Percentiles rank a stretch among this genome's conserved stretches.
Evolutionary conservation across 2,888 invertebrate species (phyloP).

Genomic region (Malacosoma neustria): DNA sequence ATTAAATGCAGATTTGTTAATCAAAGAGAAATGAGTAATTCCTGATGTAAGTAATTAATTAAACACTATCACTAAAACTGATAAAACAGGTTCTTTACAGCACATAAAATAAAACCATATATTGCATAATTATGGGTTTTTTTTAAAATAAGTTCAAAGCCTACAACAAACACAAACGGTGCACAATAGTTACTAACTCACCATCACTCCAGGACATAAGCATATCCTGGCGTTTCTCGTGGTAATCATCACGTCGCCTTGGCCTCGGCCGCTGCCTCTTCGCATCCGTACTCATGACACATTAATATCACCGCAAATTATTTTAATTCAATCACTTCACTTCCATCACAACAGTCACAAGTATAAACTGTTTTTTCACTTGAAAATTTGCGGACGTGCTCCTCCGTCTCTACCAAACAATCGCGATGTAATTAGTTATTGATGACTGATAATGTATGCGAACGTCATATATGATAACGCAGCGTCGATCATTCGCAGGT

Average conservation of each 20-base stretch:
- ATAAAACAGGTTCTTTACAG: background rate
- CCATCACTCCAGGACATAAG: slow-evolving; percentile 60
- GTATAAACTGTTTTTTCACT: slow-evolving; percentile 23
- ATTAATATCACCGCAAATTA: slow-evolving; percentile 11
- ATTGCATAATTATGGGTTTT: background rate
- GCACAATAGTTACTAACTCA: slow-evolving; percentile 39
- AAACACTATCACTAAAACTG: background rate
- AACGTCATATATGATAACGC: slow-evolving; percentile 60
- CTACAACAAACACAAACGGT: too few relatives aligned
- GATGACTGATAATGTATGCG: slow-evolving; percentile 47
- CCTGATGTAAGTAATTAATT: background rate
- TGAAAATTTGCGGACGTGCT: slow-evolving; percentile 48
- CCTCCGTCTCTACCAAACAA: slow-evolving; percentile 40
- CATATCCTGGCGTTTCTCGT: slow-evolving; percentile 54
- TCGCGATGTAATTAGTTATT: slow-evolving; percentile 42
- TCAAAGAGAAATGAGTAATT: too few relatives aligned
- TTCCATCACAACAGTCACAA: slow-evolving; percentile 39
- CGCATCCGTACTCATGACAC: slow-evolving; percentile 42
- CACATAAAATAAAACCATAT: background rate
- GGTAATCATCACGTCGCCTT: slow-evolving; percentile 51
- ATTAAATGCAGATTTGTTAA: too few relatives aligned
- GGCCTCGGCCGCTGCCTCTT: slow-evolving; percentile 47
- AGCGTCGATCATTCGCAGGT: slow-evolving; percentile 21
- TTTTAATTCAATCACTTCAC: slow-evolving; percentile 15
- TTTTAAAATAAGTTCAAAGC: too few relatives aligned